Conservation (phyloP, 2,797 vertebrate genomes). For the Cacajao melanocephalus region DNA sequence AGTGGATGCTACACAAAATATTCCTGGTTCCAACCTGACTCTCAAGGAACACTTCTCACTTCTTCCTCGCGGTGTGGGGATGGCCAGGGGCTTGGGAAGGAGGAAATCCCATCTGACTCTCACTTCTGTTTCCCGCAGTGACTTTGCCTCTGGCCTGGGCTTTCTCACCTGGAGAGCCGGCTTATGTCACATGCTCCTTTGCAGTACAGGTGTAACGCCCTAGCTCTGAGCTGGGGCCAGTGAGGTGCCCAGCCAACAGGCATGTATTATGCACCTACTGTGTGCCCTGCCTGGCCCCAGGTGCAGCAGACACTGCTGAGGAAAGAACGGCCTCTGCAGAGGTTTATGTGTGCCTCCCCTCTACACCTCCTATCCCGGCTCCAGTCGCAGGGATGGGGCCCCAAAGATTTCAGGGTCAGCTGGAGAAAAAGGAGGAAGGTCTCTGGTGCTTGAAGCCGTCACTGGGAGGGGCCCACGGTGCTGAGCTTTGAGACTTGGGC, state of each 20-base stretch:
- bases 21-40: not conserved
- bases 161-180: not conserved
- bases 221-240: not conserved
- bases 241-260: not conserved
- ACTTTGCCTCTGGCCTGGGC: not conserved
- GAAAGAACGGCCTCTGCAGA: accelerated
- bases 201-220: not conserved
- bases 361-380: no score
- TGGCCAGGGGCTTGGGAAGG: not conserved
- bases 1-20: not conserved
- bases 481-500: not conserved
- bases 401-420: not conserved
- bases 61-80: not conserved
- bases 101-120: not conserved
- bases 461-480: not conserved
- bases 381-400: not conserved
- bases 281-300: accelerated
- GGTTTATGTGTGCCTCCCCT: not conserved
- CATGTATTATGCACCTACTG: not conserved
- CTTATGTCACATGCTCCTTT: not conserved
- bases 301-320: not conserved
- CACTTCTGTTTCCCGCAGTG: no score
- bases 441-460: not conserved
- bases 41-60: not conserved
- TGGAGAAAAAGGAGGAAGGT: not conserved